Base-by-base conservation (phyloP, 2,797 vertebrate species). In the Muscicapa comitata region DNA sequence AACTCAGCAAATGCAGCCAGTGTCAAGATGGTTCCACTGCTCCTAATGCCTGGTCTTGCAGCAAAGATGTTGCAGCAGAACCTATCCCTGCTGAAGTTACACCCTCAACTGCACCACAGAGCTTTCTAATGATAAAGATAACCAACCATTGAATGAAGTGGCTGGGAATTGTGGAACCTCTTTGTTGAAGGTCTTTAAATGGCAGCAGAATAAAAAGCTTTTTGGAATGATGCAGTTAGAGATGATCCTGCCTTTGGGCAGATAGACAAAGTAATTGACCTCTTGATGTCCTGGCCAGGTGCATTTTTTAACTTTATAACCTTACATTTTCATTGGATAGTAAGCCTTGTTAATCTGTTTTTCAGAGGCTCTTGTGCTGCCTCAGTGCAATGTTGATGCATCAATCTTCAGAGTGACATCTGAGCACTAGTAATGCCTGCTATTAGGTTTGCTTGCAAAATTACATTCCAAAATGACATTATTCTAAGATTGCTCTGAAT, bases 381-480 rank as follows among this genome's bases (percentile, higher is more conserved):
- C 63, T 87, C 31, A 28, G 38, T 77, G 35, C 29, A 75, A 38
- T 51, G 76, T 38, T 58, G 51, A 86, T 86, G 40, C 61, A 88
- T 95, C 76, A 67, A 82, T 87, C 89, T 92, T 88, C 48, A 61
- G 54, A 67, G 57, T 74, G 65, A 89, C 53, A 55, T 83, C 31
- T 11, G 26, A 90, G 75, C 63, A 54, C 24, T 45, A 38, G 55
- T 87, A 95, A 77, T 88, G 87, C 23, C 51, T 87, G 31, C 65
- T 91, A 83, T 82, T 91, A 82, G 50, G 38, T 91, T 92, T 87
- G 29, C 86, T 77, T 77, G 55, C 29, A 87, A 77, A 87, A 91
- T 79, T 89, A 3, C 42, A 91, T 92, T 87, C 53, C 87, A 85
- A 87, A 95, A 85, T 61, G 20, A 70, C 53, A 70, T 93, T 88